phyloP scores from a whole-genome alignment of 2,888 invertebrate genomes.

The Eupithecia pulchellata region DNA sequence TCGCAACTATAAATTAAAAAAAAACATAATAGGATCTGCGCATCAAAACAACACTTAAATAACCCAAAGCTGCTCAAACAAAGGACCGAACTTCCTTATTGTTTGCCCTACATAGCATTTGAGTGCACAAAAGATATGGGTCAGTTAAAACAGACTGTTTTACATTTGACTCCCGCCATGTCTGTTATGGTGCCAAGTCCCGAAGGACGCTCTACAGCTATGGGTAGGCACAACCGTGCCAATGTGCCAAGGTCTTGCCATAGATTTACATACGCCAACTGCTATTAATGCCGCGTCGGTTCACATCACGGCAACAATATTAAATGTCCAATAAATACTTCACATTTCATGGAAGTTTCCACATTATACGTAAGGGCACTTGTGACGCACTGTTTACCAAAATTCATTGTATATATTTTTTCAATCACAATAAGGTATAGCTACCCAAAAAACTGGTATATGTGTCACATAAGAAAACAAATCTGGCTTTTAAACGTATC shows the following conservation, averaged over 20 bases:
- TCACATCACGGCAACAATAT: slow-evolving; percentile 25
- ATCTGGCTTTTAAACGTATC: not conserved
- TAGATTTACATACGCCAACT: slow-evolving; percentile 28
- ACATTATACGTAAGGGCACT: slow-evolving; percentile 6
- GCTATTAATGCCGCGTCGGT: slow-evolving; percentile 25
- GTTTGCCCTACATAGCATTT: slow-evolving; percentile 18
- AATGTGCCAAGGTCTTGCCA: slow-evolving; percentile 33
- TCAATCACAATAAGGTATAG: not conserved
- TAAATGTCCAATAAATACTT: slow-evolving; percentile 23
- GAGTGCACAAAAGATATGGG: slow-evolving; percentile 16
- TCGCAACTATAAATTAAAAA: not conserved
- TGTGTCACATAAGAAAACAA: not conserved
- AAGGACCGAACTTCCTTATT: slow-evolving; percentile 17
- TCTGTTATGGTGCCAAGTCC: slow-evolving; percentile 24
- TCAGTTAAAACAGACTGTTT: slow-evolving; percentile 17
- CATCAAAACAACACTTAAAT: slow-evolving; percentile 3
- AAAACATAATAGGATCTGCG: not conserved
- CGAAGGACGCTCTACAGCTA: slow-evolving; percentile 28
- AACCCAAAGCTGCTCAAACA: not conserved
- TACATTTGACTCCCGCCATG: slow-evolving; percentile 1
- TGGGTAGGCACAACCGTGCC: slow-evolving; percentile 21
- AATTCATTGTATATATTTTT: slow-evolving; percentile 11
- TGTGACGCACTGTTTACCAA: slow-evolving; percentile 19
- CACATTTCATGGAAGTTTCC: slow-evolving; percentile 28
- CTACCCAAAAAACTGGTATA: slow-evolving; percentile 1